A percentile compares a stretch with the other conserved stretches of the same genome.
Conservation (phyloP, 30 jellyfish, hydroid and myxozoan species). For the Morbakka virulenta region DNA sequence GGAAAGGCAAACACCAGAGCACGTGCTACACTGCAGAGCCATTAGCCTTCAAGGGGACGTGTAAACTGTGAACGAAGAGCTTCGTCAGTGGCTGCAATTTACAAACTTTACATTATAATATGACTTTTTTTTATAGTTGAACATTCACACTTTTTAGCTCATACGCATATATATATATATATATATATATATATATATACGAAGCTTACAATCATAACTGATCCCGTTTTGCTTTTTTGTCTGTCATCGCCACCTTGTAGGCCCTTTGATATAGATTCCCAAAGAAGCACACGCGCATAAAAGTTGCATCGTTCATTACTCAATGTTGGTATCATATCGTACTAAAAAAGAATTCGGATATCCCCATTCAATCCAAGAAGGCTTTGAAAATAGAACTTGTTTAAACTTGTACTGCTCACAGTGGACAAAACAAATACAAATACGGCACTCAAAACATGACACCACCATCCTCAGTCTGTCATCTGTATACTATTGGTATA, state of each 20-base stretch:
- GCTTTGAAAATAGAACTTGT: constrained; percentile 39
- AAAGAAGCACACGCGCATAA: constrained; percentile 19
- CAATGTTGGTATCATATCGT: constrained; percentile 27
- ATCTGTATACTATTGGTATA: too few relatives aligned
- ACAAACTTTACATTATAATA: too few relatives aligned
- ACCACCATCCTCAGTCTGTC: too few relatives aligned
- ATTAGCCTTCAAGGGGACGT: too few relatives aligned
- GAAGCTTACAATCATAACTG: constrained; percentile 17
- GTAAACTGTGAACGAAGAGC: too few relatives aligned
- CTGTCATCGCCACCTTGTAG: constrained; percentile 27
- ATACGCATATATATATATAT: too few relatives aligned
- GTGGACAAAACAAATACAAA: constrained; percentile 16
- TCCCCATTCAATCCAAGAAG: constrained; percentile 39
- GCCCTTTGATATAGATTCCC: constrained; percentile 30
- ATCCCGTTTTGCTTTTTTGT: neutral
- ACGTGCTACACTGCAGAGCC: too few relatives aligned
- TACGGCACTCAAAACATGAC: constrained; percentile 21
- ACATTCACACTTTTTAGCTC: too few relatives aligned
- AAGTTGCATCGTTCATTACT: constrained; percentile 23
- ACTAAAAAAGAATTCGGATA: constrained; percentile 9
- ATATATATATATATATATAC: too few relatives aligned
- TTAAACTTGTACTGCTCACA: constrained; percentile 28
- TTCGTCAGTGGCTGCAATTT: too few relatives aligned
- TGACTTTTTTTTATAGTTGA: too few relatives aligned
- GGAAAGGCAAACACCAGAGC: too few relatives aligned